phyloP scores from a whole-genome alignment of 2,797 vertebrate genomes.

The Mus spretus region DNA sequence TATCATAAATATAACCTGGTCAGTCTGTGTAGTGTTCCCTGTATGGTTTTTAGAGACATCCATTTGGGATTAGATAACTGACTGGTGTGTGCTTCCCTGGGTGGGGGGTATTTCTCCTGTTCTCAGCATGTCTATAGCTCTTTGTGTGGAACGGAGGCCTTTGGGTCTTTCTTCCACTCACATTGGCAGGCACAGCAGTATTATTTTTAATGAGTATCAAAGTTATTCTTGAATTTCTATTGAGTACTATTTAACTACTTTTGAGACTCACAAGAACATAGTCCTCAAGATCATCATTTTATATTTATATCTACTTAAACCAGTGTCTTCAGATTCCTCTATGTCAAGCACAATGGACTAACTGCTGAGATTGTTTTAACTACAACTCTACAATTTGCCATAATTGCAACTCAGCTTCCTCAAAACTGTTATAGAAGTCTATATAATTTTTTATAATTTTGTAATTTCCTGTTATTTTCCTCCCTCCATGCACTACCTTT shows the following conservation, averaged over 20 bases:
- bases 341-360: background rate
- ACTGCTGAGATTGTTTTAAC: background rate
- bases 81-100: background rate
- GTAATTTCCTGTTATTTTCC: background rate
- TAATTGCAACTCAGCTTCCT: background rate
- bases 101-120: background rate
- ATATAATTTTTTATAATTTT: background rate
- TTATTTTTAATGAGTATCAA: background rate
- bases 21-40: background rate
- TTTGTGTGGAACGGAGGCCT: background rate
- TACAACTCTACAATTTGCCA: background rate
- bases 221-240: background rate
- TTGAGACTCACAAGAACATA: background rate
- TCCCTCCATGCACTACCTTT: background rate
- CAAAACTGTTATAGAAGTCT: background rate
- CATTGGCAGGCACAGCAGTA: background rate
- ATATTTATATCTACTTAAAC: background rate
- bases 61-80: background rate
- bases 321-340: background rate
- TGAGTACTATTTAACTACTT: background rate
- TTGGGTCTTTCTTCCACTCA: background rate
- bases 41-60: background rate
- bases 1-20: background rate
- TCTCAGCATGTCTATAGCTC: background rate
- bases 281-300: background rate